Evolutionary conservation across 1,140 invertebrate genomes (phyloP), one percentile per base, ranked within the genome.

Genomic region (Bombus superbus): DNA sequence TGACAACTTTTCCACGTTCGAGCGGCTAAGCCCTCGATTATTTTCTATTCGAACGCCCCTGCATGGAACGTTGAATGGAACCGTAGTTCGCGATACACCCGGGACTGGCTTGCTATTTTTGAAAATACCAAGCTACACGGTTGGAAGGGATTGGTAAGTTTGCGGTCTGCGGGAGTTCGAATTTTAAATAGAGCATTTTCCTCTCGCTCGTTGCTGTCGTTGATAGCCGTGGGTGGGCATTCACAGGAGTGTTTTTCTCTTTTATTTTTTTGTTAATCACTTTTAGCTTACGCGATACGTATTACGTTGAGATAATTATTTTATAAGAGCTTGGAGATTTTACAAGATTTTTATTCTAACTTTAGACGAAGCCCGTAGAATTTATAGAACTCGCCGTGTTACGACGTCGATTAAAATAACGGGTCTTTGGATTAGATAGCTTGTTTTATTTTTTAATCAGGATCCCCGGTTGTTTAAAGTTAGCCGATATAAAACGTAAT

Each of bases 41-140:
- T 80, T 69, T 53, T 80, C 78, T 69, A 77, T 77, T 44, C 75
- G 13, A 77, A 62, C 75, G 75, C 75, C 42, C 22, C 64, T 69
- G 62, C 32, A 42, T 32, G 64, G 32, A 44, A 72, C 68, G 53
- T 38, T 77, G 75, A 77, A 77, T 77, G 75, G 75, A 64, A 64
- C 75, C 35, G 38, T 38, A 77, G 75, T 42, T n/a, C 40, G 57
- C 38, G 75, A 62, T 13, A n/a, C 53, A 42, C 25, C 28, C 28
- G 38, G 57, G 57, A 73, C 53, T 77, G 57, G 75, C 3, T 59
- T 64, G 57, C 75, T 77, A 77, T 77, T 77, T 77, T 77, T 62
- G 75, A 77, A 77, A 77, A 77, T 77, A 77, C 57, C 75, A 62
- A 76, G 53, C 74, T 57, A 15, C 32, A 40, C 75, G 2, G 25